Conservation (phyloP, 1,140 invertebrate species). For the Ditylenchus dipsaci region DNA sequence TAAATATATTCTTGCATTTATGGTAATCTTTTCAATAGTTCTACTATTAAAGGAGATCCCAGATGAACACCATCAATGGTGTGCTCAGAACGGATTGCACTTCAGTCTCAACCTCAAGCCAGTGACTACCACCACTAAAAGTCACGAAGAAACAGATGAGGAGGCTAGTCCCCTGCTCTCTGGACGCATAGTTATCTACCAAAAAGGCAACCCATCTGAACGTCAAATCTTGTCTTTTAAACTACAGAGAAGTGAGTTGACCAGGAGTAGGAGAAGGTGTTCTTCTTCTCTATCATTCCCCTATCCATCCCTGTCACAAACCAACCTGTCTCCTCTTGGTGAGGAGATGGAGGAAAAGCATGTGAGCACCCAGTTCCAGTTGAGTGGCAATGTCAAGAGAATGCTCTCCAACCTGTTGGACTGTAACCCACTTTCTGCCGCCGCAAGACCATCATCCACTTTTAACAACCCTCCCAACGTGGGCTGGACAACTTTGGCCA, state of each 20-base stretch:
- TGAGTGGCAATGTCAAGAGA: conserved; percentile 35
- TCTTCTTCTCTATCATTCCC: neutral
- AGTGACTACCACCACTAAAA: neutral
- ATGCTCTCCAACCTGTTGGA: conserved; percentile 37
- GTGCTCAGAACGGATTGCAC: conserved; percentile 52
- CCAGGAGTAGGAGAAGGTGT: neutral
- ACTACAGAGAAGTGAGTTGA: neutral
- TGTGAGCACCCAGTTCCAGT: conserved; percentile 43
- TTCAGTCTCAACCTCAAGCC: conserved; percentile 35
- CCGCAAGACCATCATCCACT: neutral
- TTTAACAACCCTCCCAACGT: conserved; percentile 23
- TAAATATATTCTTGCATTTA: too few species aligned
- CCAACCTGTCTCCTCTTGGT: neutral
- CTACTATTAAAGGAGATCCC: conserved; percentile 46
- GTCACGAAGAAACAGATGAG: neutral
- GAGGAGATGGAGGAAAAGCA: conserved; percentile 29
- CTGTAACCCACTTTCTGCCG: conserved; percentile 16
- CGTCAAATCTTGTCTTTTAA: conserved; percentile 40
- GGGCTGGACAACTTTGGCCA: conserved; percentile 43
- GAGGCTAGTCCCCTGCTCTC: conserved; percentile 7
- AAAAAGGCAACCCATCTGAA: conserved; percentile 48
- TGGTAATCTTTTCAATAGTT: neutral
- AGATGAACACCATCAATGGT: conserved; percentile 50
- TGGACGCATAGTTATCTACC: conserved; percentile 44
- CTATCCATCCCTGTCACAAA: neutral